phyloP scores from a whole-genome alignment of 2,888 invertebrate species.

The Pantelozetes paolii region DNA sequence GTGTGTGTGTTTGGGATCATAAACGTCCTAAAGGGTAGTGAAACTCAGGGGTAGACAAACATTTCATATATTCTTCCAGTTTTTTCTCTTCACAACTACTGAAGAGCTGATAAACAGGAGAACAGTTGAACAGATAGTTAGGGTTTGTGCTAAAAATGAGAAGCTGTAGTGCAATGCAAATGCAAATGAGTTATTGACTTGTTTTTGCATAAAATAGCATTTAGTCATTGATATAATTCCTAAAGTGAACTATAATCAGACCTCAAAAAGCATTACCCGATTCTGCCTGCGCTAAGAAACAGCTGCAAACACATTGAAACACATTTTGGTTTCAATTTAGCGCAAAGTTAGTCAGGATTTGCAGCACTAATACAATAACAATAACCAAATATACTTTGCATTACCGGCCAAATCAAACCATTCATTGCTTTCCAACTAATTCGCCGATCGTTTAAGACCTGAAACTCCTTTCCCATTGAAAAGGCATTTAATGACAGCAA shows the following conservation, averaged over 20 bases:
- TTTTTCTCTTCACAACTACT: background rate
- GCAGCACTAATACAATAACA: constrained; percentile 32
- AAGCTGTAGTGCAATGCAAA: constrained; percentile 14
- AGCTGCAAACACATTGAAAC: constrained; percentile 34
- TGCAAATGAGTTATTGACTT: constrained; percentile 39
- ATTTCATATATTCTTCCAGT: background rate
- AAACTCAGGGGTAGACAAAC: background rate
- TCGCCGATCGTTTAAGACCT: background rate
- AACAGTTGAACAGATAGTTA: background rate
- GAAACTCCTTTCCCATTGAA: background rate
- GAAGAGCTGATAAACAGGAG: background rate
- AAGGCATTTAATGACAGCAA: background rate
- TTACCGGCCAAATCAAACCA: background rate
- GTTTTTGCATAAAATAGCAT: constrained; percentile 38
- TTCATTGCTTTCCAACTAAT: background rate
- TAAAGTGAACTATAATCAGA: constrained; percentile 30
- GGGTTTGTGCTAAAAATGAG: background rate
- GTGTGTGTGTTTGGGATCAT: constrained; percentile 21
- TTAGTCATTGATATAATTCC: constrained; percentile 25
- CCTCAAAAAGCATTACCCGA: constrained; percentile 37
- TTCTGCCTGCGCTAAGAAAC: constrained; percentile 4
- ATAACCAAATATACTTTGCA: background rate
- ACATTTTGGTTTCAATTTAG: constrained; percentile 37
- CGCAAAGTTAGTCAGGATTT: constrained; percentile 29
- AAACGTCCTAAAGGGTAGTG: constrained; percentile 11